A percentile compares a stretch with the other conserved stretches of the same genome.
These are phyloP conservation scores for Buphagus erythrorhynchus DNA, from an alignment of 2,797 vertebrate species.

Conservation along the genomic window DNA sequence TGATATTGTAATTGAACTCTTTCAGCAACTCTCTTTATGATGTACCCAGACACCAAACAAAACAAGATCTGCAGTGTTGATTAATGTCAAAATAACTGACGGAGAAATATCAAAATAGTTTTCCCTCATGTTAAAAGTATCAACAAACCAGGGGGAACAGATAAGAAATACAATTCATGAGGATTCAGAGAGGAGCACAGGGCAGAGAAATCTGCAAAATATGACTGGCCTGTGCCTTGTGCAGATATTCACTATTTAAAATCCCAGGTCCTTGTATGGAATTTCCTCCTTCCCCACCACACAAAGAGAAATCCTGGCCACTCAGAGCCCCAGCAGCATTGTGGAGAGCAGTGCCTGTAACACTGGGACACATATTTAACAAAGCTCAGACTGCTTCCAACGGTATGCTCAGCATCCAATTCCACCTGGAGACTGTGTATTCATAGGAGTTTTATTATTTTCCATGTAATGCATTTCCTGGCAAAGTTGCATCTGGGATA, in stretches of 20 bases:
- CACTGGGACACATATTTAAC: neutral
- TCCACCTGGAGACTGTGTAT: neutral
- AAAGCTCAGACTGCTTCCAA: neutral
- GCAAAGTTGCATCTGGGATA: slow-evolving; percentile 1
- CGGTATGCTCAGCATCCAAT: neutral
- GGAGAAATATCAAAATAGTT: slow-evolving; percentile 66
- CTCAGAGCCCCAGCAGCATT: neutral
- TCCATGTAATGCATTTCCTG: slow-evolving; percentile 40
- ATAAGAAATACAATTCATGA: slow-evolving; percentile 25
- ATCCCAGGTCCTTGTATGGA: neutral
- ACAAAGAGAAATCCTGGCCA: neutral
- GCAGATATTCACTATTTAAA: neutral
- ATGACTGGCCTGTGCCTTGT: neutral
- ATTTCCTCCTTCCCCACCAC: neutral
- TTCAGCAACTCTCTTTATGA: slow-evolving; percentile 76
- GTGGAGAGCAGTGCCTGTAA: neutral
- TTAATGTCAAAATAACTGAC: slow-evolving; percentile 66
- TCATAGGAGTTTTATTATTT: neutral
- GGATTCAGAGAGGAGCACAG: neutral
- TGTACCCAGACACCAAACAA: slow-evolving; percentile 65
- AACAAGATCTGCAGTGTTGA: slow-evolving; percentile 65
- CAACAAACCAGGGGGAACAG: neutral
- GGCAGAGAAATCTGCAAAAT: neutral
- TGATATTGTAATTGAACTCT: slow-evolving; percentile 73
- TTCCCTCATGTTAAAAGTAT: slow-evolving; percentile 33